phyloP scores from a whole-genome alignment of 2,888 invertebrate genomes.

The Ganaspis brasiliensis region DNA sequence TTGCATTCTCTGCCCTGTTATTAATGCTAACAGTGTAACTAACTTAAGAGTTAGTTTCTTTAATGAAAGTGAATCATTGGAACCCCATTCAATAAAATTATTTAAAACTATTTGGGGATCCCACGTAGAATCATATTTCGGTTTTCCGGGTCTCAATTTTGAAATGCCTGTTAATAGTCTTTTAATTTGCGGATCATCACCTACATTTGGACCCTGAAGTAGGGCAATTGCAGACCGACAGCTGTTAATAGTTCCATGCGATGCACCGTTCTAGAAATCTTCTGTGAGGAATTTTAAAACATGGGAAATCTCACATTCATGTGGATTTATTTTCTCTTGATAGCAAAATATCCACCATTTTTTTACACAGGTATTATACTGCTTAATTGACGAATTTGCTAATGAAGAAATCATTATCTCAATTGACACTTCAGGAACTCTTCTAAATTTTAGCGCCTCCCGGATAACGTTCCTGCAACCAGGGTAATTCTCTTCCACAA shows the following conservation, averaged over 20 bases:
- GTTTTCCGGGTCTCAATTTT: constrained; percentile 32
- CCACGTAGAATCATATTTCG: constrained; percentile 51
- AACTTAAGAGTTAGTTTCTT: constrained; percentile 55
- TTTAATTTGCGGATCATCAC: constrained; percentile 20
- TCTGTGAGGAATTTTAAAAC: neutral
- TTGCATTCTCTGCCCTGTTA: constrained; percentile 58
- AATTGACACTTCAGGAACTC: constrained; percentile 42
- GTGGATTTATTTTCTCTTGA: neutral
- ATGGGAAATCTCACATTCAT: neutral
- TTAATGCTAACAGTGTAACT: constrained; percentile 55
- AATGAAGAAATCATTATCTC: constrained; percentile 41
- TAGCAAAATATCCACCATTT: constrained; percentile 29
- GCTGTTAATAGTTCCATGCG: constrained; percentile 42
- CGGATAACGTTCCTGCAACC: constrained; percentile 45
- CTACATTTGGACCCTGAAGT: constrained; percentile 30
- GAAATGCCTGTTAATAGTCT: constrained; percentile 49
- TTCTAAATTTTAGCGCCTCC: constrained; percentile 31
- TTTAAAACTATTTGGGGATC: constrained; percentile 12
- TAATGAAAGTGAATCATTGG: constrained; percentile 48
- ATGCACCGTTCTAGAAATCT: neutral
- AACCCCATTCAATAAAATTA: neutral
- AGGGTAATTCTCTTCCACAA: constrained; percentile 43
- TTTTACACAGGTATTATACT: neutral
- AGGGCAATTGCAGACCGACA: constrained; percentile 49
- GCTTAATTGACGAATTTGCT: neutral